These are phyloP conservation scores for Antrozous pallidus DNA, from an alignment of 2,797 vertebrate species.

Conservation along the genomic window DNA sequence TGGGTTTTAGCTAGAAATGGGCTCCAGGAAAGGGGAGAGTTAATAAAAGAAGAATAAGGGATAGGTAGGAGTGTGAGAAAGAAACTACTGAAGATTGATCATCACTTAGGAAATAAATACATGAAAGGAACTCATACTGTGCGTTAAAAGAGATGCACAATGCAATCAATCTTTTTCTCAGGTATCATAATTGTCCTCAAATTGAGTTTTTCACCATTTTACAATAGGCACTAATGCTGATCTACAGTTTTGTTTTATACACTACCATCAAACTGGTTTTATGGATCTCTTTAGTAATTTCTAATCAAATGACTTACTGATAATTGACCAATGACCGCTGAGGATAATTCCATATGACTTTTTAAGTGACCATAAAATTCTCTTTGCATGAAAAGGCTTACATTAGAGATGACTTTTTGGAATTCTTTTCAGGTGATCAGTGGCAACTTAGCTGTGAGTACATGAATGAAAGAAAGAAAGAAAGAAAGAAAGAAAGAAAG, in stretches of 20 bases:
- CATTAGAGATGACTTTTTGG: neutral
- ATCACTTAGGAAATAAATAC: neutral
- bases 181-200: neutral
- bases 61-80: neutral
- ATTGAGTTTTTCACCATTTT: neutral
- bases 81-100: neutral
- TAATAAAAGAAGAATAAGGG: neutral
- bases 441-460: constrained; percentile 80
- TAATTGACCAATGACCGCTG: neutral
- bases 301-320: neutral
- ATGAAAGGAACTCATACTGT: neutral
- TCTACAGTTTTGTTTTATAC: neutral
- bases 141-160: neutral
- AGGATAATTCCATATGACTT: neutral
- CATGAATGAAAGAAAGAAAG: constrained; percentile 18
- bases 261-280: neutral
- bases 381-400: neutral
- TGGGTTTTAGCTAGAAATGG: neutral
- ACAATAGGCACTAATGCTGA: neutral
- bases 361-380: neutral
- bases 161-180: neutral
- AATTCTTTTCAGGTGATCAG: constrained; percentile 75
- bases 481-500: constrained; percentile 45
- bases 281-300: neutral
- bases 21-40: neutral